Evolutionary conservation across 2,113 vertebrate species (phyloP), one percentile per base, ranked within the genome.

Genomic region (Athene cunicularia): DNA sequence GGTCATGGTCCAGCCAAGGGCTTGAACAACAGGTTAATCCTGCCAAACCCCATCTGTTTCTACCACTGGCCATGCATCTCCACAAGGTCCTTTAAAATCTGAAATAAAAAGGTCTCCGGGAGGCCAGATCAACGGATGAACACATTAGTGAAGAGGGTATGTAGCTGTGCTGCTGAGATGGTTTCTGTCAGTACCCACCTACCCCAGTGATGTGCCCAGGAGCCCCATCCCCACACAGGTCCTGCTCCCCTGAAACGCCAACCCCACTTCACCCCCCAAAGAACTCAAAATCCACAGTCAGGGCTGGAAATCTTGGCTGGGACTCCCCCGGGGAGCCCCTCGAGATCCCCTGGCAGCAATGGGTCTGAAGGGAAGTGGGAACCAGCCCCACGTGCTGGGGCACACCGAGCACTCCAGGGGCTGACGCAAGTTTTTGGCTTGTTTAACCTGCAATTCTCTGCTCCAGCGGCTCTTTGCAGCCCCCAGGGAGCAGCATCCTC

Each of bases 391-490:
- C 2, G 1, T 37, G 37, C 52, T 27, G 24, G 56, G 24, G 12
- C 28, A 62, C 47, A 26, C 16, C 0, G 2, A 30, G 24, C 5
- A 26, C 28, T n/a, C 47, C 1, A 7, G 27, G 43, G 30, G 26
- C 19, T 24, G 15, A 28, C 0, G 3, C 1, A 30, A 32, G 41
- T 4, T 66, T 43, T 67, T 37, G 53, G 28, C 14, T 59, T 9
- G 10, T 80, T 86, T 21, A 18, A 33, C 43, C 50, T 37, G 33
- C 35, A 5, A 6, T n/a, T 45, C 27, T 45, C 55, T 67, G 47
- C 60, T 37, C 17, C 15, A 3, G 49, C 6, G 58, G 60, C 47
- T 80, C 73, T 23, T 43, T 43, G 41, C 80, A 63, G 86, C 13
- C 30, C 52, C 17, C 14, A 9, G 32, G 63, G 16, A 37, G 18